Evolutionary conservation across 2,888 invertebrate species (phyloP).

Genomic region (Drosophila buzzatii): DNA sequence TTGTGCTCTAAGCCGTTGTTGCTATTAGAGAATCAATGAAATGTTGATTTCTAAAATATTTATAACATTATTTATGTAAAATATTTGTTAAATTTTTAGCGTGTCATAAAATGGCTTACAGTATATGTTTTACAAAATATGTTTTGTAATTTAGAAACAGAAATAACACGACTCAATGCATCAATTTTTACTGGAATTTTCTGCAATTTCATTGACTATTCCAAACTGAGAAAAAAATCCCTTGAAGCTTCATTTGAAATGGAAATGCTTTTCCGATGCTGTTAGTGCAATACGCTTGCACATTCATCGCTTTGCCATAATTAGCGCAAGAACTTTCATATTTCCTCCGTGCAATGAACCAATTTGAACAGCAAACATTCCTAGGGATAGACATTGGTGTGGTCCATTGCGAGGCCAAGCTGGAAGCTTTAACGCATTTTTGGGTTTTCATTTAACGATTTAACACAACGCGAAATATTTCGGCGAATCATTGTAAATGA

Average conservation of each 20-base stretch:
- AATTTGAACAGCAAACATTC: not conserved
- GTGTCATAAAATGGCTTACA: no score
- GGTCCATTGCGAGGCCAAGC: slow-evolving; percentile 20
- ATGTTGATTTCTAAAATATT: not conserved
- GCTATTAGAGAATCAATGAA: not conserved
- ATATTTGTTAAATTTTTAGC: no score
- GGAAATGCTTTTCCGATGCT: not conserved
- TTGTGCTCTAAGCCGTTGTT: not conserved
- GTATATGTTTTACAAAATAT: no score
- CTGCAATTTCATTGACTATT: not conserved
- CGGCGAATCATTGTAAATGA: slow-evolving; percentile 42
- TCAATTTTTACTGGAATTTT: no score
- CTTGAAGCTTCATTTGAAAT: not conserved
- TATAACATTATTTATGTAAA: not conserved
- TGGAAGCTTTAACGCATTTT: slow-evolving; percentile 36
- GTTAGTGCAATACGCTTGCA: not conserved
- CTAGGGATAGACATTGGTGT: not conserved
- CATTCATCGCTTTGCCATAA: not conserved
- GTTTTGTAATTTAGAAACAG: not conserved
- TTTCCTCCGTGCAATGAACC: not conserved
- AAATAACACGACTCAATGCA: no score
- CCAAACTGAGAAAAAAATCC: not conserved
- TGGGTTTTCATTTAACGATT: slow-evolving; percentile 36
- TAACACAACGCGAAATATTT: slow-evolving; percentile 48
- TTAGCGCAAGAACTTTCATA: not conserved